phyloP scores from a whole-genome alignment of 2,888 invertebrate genomes.

The Oscheius sp. region DNA sequence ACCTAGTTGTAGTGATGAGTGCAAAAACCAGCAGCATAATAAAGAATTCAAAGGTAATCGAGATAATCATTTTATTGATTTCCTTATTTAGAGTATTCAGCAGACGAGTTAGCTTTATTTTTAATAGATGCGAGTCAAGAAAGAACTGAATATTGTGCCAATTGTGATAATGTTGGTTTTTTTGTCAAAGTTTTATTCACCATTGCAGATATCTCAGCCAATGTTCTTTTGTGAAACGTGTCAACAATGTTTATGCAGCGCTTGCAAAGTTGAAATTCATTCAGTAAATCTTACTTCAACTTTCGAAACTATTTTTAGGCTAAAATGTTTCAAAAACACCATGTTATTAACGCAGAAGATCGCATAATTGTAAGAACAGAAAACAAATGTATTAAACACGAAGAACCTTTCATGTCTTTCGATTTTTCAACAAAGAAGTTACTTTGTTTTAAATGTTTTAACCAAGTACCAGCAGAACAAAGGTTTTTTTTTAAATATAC shows the following conservation, averaged over 20 bases:
- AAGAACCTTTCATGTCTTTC: constrained; percentile 82
- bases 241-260: constrained; percentile 80
- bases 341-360: constrained; percentile 79
- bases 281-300: constrained; percentile 66
- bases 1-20: constrained; percentile 13
- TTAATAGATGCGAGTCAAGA: constrained; percentile 80
- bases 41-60: not conserved
- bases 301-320: constrained; percentile 71
- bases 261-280: constrained; percentile 81
- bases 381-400: constrained; percentile 77
- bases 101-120: constrained; percentile 79
- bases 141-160: constrained; percentile 81
- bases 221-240: constrained; percentile 85
- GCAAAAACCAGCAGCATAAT: not conserved
- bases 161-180: constrained; percentile 78
- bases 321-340: constrained; percentile 82
- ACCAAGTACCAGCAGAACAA: constrained; percentile 71
- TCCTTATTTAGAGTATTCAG: not conserved
- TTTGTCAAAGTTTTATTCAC: not conserved
- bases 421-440: constrained; percentile 79
- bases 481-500: not conserved
- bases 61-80: not conserved
- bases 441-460: constrained; percentile 81
- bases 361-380: constrained; percentile 56
- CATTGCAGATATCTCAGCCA: constrained; percentile 72